A percentile compares a stretch with the other conserved stretches of the same genome.
These are phyloP conservation scores for Rattus rattus DNA, from an alignment of 2,113 vertebrate genomes.

Conservation along the genomic window DNA sequence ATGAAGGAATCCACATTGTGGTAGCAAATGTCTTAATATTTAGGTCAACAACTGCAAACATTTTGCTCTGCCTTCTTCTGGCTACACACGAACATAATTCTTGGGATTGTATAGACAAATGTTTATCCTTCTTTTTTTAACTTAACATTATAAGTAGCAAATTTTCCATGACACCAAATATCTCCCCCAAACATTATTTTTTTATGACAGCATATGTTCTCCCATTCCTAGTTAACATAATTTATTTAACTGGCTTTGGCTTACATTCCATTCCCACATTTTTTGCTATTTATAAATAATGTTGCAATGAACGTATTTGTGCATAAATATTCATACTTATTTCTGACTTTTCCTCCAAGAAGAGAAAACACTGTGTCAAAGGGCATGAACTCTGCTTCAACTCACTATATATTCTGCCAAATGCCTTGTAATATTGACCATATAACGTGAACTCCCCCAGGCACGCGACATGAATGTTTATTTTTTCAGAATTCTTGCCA, in stretches of 20 bases:
- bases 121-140: constrained; percentile 74
- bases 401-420: constrained; percentile 64
- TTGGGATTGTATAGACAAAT: constrained; percentile 54
- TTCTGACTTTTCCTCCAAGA: constrained; percentile 69
- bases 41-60: constrained; percentile 23
- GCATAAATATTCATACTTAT: constrained; percentile 79
- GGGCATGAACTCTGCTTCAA: constrained; percentile 65
- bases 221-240: constrained; percentile 74
- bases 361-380: constrained; percentile 79
- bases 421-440: constrained; percentile 64
- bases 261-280: constrained; percentile 74
- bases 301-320: constrained; percentile 76
- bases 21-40: background rate
- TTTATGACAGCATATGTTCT: constrained; percentile 71
- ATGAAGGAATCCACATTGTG: background rate
- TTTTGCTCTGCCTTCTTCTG: constrained; percentile 35
- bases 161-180: constrained; percentile 75
- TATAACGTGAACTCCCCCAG: constrained; percentile 57
- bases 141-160: constrained; percentile 67
- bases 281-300: constrained; percentile 81
- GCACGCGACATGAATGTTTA: constrained; percentile 48
- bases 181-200: constrained; percentile 70
- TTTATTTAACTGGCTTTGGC: constrained; percentile 80
- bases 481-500: constrained; percentile 70
- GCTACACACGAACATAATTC: constrained; percentile 41